These are phyloP conservation scores for Chiridota heheva DNA, from an alignment of 35 echinoderm and acorn worm species.

Conservation along the genomic window DNA sequence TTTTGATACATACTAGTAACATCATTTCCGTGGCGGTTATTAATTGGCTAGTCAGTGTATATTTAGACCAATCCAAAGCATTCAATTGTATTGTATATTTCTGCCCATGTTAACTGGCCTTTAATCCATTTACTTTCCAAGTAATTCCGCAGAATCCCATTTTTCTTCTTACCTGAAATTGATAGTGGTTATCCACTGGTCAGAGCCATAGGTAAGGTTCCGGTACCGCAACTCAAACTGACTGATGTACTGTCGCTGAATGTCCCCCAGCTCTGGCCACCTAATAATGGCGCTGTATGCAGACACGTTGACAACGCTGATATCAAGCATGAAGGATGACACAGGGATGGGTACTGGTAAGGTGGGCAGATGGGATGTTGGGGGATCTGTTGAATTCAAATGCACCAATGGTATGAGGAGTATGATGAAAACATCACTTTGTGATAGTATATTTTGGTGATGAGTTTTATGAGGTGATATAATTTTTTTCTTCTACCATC, in stretches of 20 bases:
- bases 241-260: slow-evolving; percentile 78
- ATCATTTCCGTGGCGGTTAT: too few species aligned
- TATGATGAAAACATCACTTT: too few species aligned
- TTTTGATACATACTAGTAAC: too few species aligned
- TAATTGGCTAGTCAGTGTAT: too few species aligned
- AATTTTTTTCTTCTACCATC: too few species aligned
- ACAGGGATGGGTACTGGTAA: slow-evolving; percentile 55
- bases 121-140: too few species aligned
- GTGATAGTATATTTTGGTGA: too few species aligned
- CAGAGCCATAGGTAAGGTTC: slow-evolving; percentile 58
- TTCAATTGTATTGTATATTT: too few species aligned
- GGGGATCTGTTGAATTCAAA: slow-evolving; percentile 15
- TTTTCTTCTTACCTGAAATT: slow-evolving; percentile 49
- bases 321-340: slow-evolving; percentile 71
- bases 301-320: slow-evolving; percentile 59
- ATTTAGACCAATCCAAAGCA: too few species aligned
- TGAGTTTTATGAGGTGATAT: too few species aligned
- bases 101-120: too few species aligned
- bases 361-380: slow-evolving; percentile 26
- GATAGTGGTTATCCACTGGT: slow-evolving; percentile 56
- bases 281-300: slow-evolving; percentile 58
- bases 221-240: slow-evolving; percentile 71
- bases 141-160: too few species aligned
- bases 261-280: slow-evolving; percentile 76
- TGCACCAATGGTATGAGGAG: neutral